phyloP scores from a whole-genome alignment of 2,797 vertebrate genomes.

The Sorex maritimensis region DNA sequence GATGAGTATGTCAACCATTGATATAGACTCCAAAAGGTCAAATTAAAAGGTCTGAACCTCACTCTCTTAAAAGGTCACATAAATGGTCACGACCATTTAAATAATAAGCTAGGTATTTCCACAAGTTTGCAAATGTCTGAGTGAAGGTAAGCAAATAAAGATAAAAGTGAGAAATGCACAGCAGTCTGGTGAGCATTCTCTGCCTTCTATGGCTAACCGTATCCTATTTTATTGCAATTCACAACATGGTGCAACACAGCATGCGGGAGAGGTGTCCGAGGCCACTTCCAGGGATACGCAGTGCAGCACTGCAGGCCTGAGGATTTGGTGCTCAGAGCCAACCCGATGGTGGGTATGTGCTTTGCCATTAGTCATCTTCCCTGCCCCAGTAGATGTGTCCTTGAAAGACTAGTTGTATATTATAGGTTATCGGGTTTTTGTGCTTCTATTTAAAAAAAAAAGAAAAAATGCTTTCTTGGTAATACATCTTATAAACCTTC shows the following conservation, averaged over 20 bases:
- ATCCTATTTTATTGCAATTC: too few species aligned
- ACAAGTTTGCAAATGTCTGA: constrained; percentile 28
- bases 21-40: not conserved
- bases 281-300: too few species aligned
- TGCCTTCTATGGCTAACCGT: not conserved
- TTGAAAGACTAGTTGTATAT: not conserved
- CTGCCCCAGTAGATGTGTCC: not conserved
- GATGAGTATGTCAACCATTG: not conserved
- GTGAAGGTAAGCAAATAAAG: constrained; percentile 32
- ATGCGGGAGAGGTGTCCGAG: too few species aligned
- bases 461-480: not conserved
- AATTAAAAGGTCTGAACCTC: constrained; percentile 11
- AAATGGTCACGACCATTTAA: constrained; percentile 13
- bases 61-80: constrained; percentile 36
- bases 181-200: not conserved
- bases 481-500: not conserved
- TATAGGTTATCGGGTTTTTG: not conserved
- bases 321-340: too few species aligned
- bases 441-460: too few species aligned
- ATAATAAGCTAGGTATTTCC: not conserved
- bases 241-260: too few species aligned
- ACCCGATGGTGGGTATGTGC: not conserved
- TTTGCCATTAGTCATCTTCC: not conserved
- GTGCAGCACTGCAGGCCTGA: too few species aligned
- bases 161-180: not conserved